Conservation (phyloP, 1,140 invertebrate species). For the Colletes gigas region DNA sequence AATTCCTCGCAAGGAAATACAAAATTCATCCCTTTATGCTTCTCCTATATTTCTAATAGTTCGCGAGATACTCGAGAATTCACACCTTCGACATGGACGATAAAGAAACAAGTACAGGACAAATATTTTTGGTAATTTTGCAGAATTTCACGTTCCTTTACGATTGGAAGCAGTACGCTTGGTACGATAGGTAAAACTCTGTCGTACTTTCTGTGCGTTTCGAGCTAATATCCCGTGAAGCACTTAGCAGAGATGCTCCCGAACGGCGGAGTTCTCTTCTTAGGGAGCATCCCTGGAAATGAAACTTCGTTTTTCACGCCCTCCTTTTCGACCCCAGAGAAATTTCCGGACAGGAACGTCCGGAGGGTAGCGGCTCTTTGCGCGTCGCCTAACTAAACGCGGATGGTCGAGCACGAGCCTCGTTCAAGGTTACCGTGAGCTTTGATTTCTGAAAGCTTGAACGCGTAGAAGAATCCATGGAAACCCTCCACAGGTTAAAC, state of each 20-base stretch:
- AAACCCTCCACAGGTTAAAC: too few species aligned
- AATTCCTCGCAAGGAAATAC: too few species aligned
- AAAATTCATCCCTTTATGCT: too few species aligned
- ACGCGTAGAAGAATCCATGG: too few species aligned
- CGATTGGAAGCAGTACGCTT: not conserved
- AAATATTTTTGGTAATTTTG: too few species aligned
- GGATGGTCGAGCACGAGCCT: constrained; percentile 38
- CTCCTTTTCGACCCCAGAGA: constrained; percentile 53
- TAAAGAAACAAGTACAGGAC: too few species aligned
- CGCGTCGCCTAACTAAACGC: constrained; percentile 53
- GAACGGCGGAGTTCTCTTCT: constrained; percentile 42
- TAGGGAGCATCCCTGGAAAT: constrained; percentile 33
- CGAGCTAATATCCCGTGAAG: constrained; percentile 53
- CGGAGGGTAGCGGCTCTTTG: constrained; percentile 49
- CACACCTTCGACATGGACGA: too few species aligned
- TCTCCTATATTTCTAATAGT: too few species aligned
- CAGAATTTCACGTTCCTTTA: too few species aligned
- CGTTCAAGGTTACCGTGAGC: constrained; percentile 17
- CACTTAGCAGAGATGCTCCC: constrained; percentile 52
- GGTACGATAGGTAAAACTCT: not conserved
- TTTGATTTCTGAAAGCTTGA: constrained; percentile 3
- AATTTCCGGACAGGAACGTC: constrained; percentile 52
- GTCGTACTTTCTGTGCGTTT: not conserved
- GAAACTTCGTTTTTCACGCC: constrained; percentile 50
- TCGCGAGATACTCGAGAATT: too few species aligned